Evolutionary conservation across 2,888 invertebrate genomes (phyloP), one percentile per base, ranked within the genome.

Genomic region (Pheosia gnoma): DNA sequence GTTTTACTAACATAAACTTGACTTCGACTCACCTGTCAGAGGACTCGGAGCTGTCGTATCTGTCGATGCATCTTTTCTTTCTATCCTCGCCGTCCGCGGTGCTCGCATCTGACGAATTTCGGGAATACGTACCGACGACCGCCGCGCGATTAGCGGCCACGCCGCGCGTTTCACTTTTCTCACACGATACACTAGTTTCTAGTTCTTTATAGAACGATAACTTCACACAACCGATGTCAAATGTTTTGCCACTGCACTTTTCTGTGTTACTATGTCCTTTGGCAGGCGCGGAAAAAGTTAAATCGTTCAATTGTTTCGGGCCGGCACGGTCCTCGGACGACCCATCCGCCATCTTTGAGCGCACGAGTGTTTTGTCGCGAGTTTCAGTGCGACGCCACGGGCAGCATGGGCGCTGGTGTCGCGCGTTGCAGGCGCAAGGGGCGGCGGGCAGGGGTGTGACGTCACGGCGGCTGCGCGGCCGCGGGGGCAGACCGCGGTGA

Each of bases 1-100:
- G 66, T 74, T 77, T 81, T 78, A 59, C 62, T 84, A 79, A 84
- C 80, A 74, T 70, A 84, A 25, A 81, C 81, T 72, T 51, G 13
- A 68, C 60, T 66, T 67, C 59, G 70, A 87, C 95, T 95, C 90
- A 97, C 98, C 98, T 98, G 97, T 98, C 98, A 93, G 97, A 98
- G 84, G 97, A 97, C 94, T 98, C 98, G 83, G 97, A 97, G 91
- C 97, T 98, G 95, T 98, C 98, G 94, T 97, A 98, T 94, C 97
- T 96, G 95, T 98, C 97, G 89, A 97, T 95, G 94, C 97, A 97
- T 93, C 98, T 95, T 94, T 97, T 97, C 94, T 96, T 97, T 89
- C 96, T 95, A 86, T 95, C 96, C 79, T 95, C 95, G 65, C 93
- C 90, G 66, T 87, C 84, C 75, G 78, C 84, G 67, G 73, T 72